Conservation (phyloP, 2,888 invertebrate species). For the Diploptera punctata region DNA sequence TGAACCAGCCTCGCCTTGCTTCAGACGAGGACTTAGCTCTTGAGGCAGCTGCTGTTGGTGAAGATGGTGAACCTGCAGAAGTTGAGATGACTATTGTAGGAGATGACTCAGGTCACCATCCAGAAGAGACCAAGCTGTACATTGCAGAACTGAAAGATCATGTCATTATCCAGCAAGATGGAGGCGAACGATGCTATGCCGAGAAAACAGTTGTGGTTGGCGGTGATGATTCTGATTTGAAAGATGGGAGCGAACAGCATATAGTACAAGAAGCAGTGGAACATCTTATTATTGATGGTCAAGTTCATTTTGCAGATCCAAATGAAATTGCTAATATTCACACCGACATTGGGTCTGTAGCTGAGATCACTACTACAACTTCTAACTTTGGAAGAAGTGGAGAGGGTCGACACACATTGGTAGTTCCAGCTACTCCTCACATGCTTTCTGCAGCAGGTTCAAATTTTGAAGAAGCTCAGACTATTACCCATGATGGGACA, state of each 20-base stretch:
- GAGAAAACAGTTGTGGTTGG: slow-evolving; percentile 37
- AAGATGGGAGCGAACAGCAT: slow-evolving; percentile 43
- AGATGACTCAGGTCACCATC: slow-evolving; percentile 44
- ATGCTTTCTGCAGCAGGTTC: slow-evolving; percentile 23
- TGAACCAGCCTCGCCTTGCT: slow-evolving; percentile 80
- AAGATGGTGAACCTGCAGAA: slow-evolving; percentile 52
- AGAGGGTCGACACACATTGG: slow-evolving; percentile 44
- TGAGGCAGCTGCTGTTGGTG: slow-evolving; percentile 45
- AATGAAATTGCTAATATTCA: slow-evolving; percentile 44
- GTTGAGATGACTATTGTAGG: slow-evolving; percentile 52
- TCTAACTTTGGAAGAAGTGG: slow-evolving; percentile 37
- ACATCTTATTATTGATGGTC: slow-evolving; percentile 49
- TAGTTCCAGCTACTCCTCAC: slow-evolving; percentile 45
- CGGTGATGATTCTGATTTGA: slow-evolving; percentile 40
- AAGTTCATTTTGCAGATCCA: slow-evolving; percentile 48
- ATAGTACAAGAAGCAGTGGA: slow-evolving; percentile 47
- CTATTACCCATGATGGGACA: slow-evolving; percentile 31
- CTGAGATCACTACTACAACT: slow-evolving; percentile 40
- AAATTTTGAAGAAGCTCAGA: slow-evolving; percentile 38
- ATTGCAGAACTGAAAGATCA: slow-evolving; percentile 61
- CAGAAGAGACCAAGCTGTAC: slow-evolving; percentile 58
- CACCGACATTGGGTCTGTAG: slow-evolving; percentile 44
- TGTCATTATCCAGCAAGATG: slow-evolving; percentile 56
- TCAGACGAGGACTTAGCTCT: slow-evolving; percentile 61
- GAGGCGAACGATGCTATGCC: slow-evolving; percentile 48